Evolutionary conservation across 2,888 invertebrate genomes (phyloP).

Genomic region (Tryphoninae sp.): DNA sequence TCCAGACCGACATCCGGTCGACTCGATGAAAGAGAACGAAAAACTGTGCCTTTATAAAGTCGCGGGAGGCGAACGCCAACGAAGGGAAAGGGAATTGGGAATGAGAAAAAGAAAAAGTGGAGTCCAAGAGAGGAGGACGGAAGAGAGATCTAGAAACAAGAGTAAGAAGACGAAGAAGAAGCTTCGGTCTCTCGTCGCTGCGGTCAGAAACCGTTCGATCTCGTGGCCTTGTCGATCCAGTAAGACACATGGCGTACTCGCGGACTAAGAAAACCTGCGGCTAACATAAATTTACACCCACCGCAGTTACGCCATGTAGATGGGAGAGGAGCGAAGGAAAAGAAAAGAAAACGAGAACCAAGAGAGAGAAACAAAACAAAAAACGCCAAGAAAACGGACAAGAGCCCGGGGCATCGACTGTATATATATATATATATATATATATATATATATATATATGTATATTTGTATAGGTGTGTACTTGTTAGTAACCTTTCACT

Average conservation of each 20-base stretch:
- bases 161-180: constrained; percentile 25
- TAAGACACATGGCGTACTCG: constrained; percentile 23
- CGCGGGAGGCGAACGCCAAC: background rate
- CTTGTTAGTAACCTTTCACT: constrained; percentile 72
- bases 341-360: constrained; percentile 1
- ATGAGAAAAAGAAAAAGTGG: constrained; percentile 11
- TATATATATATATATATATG: background rate
- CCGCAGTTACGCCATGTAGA: constrained; percentile 54
- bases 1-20: constrained; percentile 32
- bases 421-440: constrained; percentile 3
- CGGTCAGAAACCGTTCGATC: constrained; percentile 39
- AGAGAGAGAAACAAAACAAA: constrained; percentile 1
- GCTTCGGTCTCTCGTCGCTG: constrained; percentile 1
- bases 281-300: constrained; percentile 71
- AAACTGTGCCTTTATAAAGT: background rate
- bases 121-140: background rate
- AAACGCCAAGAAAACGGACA: constrained; percentile 14
- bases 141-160: background rate
- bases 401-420: constrained; percentile 33
- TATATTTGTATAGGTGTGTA: constrained; percentile 32
- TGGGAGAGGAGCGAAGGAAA: constrained; percentile 30
- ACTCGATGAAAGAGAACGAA: constrained; percentile 14
- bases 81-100: constrained; percentile 39
- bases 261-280: constrained; percentile 46
- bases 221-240: constrained; percentile 43